Percentiles rank a stretch among this genome's conserved stretches.
Conservation (phyloP, 2,797 vertebrate species). For the Sebastes umbrosus region DNA sequence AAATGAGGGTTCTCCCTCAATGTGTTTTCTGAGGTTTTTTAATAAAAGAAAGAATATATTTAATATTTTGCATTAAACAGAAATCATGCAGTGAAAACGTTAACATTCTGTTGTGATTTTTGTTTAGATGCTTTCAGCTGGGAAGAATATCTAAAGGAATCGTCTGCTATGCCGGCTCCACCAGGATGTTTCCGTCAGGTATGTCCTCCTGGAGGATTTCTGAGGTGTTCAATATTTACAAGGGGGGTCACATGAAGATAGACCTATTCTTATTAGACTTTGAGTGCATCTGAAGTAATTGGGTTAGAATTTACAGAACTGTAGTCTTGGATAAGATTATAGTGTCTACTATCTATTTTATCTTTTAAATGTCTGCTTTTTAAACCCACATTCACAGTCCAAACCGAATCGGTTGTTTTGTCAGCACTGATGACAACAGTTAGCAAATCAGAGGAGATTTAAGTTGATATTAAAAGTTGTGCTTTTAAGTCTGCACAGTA, state of each 20-base stretch:
- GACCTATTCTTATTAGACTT: too few relatives aligned
- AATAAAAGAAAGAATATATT: neutral
- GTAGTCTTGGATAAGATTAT: neutral
- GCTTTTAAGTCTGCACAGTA: too few relatives aligned
- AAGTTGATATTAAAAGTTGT: too few relatives aligned
- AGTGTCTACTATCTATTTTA: neutral
- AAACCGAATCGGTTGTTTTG: too few relatives aligned
- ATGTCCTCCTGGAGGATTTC: slow-evolving; percentile 15
- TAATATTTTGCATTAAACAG: neutral
- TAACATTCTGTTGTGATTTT: neutral
- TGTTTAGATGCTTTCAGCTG: slow-evolving; percentile 89
- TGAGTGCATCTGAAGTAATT: neutral
- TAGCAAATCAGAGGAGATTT: too few relatives aligned
- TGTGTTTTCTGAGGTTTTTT: too few relatives aligned
- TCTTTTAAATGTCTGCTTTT: neutral
- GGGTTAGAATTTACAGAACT: neutral
- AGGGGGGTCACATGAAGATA: too few relatives aligned
- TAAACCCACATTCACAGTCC: too few relatives aligned
- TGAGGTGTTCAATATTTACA: neutral
- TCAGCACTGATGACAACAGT: too few relatives aligned
- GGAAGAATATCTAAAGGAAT: slow-evolving; percentile 94
- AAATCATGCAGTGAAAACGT: neutral
- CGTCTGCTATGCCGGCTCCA: slow-evolving; percentile 88
- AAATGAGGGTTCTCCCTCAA: neutral
- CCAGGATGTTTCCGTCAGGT: slow-evolving; percentile 94